Evolutionary conservation across 2,888 invertebrate genomes (phyloP).

Genomic region (Dione juno): DNA sequence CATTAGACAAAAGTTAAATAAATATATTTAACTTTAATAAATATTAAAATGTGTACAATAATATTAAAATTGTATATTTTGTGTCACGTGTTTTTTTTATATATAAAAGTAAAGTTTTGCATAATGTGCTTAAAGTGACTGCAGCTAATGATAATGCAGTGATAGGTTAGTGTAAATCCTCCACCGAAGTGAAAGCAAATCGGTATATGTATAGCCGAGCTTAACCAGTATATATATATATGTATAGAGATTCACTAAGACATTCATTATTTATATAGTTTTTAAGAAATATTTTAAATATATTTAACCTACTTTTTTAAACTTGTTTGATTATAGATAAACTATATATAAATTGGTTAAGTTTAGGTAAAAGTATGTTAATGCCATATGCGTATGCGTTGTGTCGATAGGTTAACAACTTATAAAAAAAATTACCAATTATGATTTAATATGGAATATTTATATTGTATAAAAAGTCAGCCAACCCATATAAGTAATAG

Average conservation of each 20-base stretch:
- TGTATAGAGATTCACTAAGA: no score
- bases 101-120: slow-evolving; percentile 1
- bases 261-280: neutral
- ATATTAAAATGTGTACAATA: neutral
- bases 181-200: slow-evolving; percentile 26
- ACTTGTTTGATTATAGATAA: neutral
- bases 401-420: slow-evolving; percentile 6
- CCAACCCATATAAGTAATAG: slow-evolving; percentile 5
- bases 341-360: neutral
- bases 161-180: slow-evolving; percentile 29
- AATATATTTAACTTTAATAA: no score
- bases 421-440: neutral
- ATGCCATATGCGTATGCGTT: neutral
- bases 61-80: neutral
- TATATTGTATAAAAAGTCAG: neutral
- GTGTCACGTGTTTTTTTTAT: neutral
- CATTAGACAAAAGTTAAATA: slow-evolving; percentile 6
- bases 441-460: no score
- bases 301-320: no score
- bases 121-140: slow-evolving; percentile 35
- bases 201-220: slow-evolving; percentile 25
- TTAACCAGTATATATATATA: neutral
- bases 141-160: slow-evolving; percentile 22
- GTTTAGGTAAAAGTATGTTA: neutral
- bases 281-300: neutral